phyloP scores from a whole-genome alignment of 1,140 invertebrate genomes.

The Chrysomallon squamiferum region DNA sequence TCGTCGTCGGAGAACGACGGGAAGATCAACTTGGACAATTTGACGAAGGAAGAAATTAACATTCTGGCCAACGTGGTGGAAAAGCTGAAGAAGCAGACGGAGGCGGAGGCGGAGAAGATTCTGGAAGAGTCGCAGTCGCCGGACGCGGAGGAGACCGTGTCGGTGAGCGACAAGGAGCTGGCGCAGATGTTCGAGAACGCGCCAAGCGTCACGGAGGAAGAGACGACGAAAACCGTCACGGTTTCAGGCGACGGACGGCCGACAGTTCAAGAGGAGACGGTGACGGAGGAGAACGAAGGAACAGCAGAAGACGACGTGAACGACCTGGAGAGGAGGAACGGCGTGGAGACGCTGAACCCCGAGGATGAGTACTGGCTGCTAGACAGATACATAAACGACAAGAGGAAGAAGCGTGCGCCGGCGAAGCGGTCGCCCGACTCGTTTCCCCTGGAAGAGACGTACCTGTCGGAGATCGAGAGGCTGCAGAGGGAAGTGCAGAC shows the following conservation, averaged over 20 bases:
- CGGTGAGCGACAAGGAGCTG: conserved; percentile 15
- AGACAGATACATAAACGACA: conserved; percentile 2
- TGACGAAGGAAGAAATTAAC: conserved; percentile 27
- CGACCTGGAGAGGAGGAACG: neutral
- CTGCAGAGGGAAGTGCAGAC: conserved; percentile 27
- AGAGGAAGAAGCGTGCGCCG: conserved; percentile 8
- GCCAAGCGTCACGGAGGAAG: neutral
- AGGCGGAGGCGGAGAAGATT: neutral
- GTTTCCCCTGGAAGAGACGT: neutral
- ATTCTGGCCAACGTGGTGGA: conserved; percentile 22
- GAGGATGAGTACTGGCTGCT: conserved; percentile 13
- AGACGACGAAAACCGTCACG: neutral
- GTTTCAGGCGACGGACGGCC: neutral
- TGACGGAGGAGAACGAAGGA: neutral
- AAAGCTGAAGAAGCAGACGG: conserved; percentile 23
- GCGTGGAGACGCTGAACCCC: neutral
- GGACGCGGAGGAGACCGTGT: neutral
- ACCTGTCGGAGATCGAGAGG: conserved; percentile 8
- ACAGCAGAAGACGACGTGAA: neutral
- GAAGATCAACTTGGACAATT: conserved; percentile 4
- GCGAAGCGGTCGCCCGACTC: neutral
- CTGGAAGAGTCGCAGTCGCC: neutral
- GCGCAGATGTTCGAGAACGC: conserved; percentile 14
- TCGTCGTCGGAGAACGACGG: neutral
- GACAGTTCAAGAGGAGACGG: neutral